Base-by-base conservation (phyloP, 1,140 invertebrate species). In the Hylaeus anthracinus region DNA sequence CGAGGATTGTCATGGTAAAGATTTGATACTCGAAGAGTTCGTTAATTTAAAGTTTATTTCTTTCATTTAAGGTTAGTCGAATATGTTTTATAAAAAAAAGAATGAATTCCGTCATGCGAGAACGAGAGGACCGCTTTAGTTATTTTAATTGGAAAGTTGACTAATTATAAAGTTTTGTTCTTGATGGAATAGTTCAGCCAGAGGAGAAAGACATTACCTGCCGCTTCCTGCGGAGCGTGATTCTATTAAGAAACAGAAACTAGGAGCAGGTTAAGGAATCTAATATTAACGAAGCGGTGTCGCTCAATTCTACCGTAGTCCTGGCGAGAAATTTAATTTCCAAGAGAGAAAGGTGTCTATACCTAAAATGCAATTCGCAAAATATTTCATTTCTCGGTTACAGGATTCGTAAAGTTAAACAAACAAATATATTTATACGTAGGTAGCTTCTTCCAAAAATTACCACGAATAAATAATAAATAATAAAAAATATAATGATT, bases 111-210 rank as follows among this genome's bases (percentile, higher is more conserved):
- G 9, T 4, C 39, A 26, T 45, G 1, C 5, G 43, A 43, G 72
- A 74, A 65, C 14, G 51, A 9, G n/a, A 56, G 41, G n/a, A 26
- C 45, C 37, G 41, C 1, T 5, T 43, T 9, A 39, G 53, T 67
- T 65, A 67, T 53, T 51, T 76, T 58, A 69, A 75, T 67, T 75
- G 51, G 12, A 75, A 76, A 76, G 53, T 69, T 76, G 53, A 76
- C 58, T 60, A 76, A 69, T 56, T 58, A 69, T 12, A 15, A 69
- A 76, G 64, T 67, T 75, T 51, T 41, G 10, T 55, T 58, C 51
- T 48, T 58, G 64, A 58, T 67, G 73, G 66, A 76, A 76, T 58
- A 58, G 63, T 56, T 66, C 9, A 15, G 12, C 37, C 15, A 15
- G 53, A 6, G 14, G 41, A 9, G 61, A 41, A 65, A 53, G 48